Conservation (phyloP, 2,797 vertebrate genomes). For the Scolopax rusticola region DNA sequence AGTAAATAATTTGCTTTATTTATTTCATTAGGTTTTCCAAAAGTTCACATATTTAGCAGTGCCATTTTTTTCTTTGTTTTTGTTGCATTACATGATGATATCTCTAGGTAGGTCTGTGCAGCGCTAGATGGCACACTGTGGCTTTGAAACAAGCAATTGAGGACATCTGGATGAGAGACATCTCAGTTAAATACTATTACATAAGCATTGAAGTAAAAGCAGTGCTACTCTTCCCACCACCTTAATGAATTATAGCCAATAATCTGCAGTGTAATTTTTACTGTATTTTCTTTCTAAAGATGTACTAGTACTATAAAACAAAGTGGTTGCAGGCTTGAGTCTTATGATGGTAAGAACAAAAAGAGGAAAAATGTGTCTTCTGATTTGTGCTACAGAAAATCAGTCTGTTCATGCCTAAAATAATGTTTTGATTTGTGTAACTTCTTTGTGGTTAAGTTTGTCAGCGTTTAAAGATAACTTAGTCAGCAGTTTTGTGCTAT, state of each 20-base stretch:
- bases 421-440: neutral
- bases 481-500: neutral
- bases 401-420: neutral
- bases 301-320: neutral
- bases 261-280: neutral
- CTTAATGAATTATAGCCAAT: neutral
- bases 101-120: neutral
- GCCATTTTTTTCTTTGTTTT: neutral
- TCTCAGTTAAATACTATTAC: neutral
- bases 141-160: conserved; percentile 24
- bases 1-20: neutral
- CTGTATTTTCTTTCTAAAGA: conserved; percentile 7
- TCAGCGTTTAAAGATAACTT: neutral
- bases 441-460: neutral
- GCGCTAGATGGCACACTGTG: conserved; percentile 77
- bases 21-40: neutral
- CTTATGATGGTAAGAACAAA: neutral
- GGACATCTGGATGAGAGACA: neutral
- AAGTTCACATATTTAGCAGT: neutral
- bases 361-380: neutral
- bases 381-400: neutral
- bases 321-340: neutral
- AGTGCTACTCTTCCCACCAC: neutral
- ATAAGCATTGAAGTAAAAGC: neutral
- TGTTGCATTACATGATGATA: fast-evolving